A percentile compares a stretch with the other conserved stretches of the same genome.
Conservation (phyloP, 2,888 invertebrate species). For the Dicyrtoma fusca region DNA sequence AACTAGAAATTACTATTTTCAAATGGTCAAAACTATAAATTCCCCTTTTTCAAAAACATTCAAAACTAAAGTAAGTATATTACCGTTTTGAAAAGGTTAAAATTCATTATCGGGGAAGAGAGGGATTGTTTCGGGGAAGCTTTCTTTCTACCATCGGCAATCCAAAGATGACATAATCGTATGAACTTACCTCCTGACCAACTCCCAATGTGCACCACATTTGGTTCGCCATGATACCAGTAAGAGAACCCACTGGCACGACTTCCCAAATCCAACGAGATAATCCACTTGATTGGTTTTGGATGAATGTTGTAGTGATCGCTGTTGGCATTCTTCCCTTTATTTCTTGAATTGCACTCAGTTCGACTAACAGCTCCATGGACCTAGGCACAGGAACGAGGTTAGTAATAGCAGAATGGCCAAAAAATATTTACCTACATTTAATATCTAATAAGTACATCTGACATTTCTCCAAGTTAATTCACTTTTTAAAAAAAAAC, state of each 20-base stretch:
- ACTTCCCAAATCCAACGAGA: slow-evolving; percentile 54
- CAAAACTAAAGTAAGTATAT: no score
- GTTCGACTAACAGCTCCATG: slow-evolving; percentile 4
- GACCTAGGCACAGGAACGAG: no score
- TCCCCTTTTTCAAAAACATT: no score
- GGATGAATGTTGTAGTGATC: slow-evolving; percentile 18
- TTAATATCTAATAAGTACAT: no score
- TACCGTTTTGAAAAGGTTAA: no score
- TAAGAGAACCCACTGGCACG: slow-evolving; percentile 50
- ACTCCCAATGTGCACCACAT: slow-evolving; percentile 52
- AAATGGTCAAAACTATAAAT: no score
- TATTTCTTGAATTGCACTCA: not conserved
- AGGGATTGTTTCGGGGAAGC: no score
- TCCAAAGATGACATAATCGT: slow-evolving; percentile 1
- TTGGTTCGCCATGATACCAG: slow-evolving; percentile 48
- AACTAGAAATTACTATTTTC: no score
- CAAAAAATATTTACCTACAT: not conserved
- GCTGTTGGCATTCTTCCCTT: not conserved
- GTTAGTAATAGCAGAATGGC: not conserved
- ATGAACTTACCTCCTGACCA: slow-evolving; percentile 26
- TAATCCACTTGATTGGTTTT: slow-evolving; percentile 42
- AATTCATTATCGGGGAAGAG: no score
- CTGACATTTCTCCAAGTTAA: no score
- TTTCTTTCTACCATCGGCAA: no score
- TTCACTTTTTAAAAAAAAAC: no score